Evolutionary conservation across 1,140 invertebrate species (phyloP), one percentile per base, ranked within the genome.

Genomic region (Papilio glaucus): DNA sequence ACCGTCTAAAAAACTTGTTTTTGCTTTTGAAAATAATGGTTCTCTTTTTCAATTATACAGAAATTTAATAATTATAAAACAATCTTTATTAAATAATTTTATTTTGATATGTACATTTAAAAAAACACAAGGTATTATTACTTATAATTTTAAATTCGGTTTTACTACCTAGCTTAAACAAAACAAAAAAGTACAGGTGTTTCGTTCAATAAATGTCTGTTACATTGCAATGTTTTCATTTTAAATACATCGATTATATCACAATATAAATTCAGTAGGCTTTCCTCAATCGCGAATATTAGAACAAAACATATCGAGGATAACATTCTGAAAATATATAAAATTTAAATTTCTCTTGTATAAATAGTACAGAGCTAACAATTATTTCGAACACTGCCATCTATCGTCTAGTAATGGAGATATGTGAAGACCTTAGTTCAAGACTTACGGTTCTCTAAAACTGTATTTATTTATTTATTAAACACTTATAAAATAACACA

Each of bases 181-280:
- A n/a, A n/a, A n/a, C n/a, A 24, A 12, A 53, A 53, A 33, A 53
- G 10, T 24, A 24, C 12, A 24, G 12, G 21, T 57, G n/a, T n/a
- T n/a, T n/a, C 49, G 18, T 69, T 45, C 49, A 67, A 21, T 37
- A 67, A 67, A 26, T 12, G 29, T 33, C 37, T 41, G 29, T 29
- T 45, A 49, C 18, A 61, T 61, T 33, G 26, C 12, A 70, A 63
- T 61, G 15, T 49, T 62, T 60, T 65, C 12, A 12, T 49, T 29
- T 60, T 37, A 72, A 62, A 49, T 68, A 68, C 42, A 76, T 76
- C 33, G 21, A 26, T 57, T 77, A 79, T 87, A 87, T 85, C 84
- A 87, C 84, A 84, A 89, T 91, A 91, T 88, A 91, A 78, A 82
- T 85, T 89, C 89, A 91, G 89, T 76, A 91, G 87, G 86, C 76